phyloP scores from a whole-genome alignment of 1,140 invertebrate genomes.

The Brachionus plicatilis region DNA sequence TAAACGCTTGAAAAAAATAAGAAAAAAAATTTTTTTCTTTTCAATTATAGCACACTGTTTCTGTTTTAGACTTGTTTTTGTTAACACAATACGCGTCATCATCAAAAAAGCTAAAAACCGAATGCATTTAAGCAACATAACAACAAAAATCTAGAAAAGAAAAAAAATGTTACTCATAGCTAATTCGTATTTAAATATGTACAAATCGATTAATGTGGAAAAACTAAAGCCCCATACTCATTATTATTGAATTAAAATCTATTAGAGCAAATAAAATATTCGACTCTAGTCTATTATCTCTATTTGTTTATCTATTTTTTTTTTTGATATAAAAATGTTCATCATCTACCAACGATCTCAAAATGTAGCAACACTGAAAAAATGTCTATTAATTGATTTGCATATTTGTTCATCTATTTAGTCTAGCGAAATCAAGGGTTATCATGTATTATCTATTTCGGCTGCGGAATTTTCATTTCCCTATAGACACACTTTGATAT shows the following conservation, averaged over 20 bases:
- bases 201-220: conserved; percentile 25
- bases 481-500: conserved; percentile 24
- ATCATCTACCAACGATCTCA: background rate
- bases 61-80: background rate
- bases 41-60: background rate
- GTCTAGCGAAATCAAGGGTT: conserved; percentile 6
- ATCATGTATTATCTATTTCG: conserved; percentile 12
- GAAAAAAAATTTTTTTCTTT: no score
- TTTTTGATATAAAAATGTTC: background rate
- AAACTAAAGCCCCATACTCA: background rate
- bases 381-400: conserved; percentile 26
- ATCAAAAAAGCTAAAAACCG: background rate
- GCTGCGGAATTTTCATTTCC: background rate
- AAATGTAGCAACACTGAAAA: background rate
- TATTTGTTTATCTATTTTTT: conserved; percentile 23
- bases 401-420: background rate
- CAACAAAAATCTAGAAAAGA: background rate
- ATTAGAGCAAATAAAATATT: background rate
- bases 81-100: background rate
- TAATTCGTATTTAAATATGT: conserved; percentile 37
- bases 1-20: background rate
- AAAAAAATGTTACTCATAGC: background rate
- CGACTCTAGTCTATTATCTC: background rate
- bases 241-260: conserved; percentile 26
- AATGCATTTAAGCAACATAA: background rate